Percentiles rank a stretch among this genome's conserved stretches.
These are phyloP conservation scores for Cherax quadricarinatus DNA, from an alignment of 1,140 invertebrate genomes.

Conservation along the genomic window DNA sequence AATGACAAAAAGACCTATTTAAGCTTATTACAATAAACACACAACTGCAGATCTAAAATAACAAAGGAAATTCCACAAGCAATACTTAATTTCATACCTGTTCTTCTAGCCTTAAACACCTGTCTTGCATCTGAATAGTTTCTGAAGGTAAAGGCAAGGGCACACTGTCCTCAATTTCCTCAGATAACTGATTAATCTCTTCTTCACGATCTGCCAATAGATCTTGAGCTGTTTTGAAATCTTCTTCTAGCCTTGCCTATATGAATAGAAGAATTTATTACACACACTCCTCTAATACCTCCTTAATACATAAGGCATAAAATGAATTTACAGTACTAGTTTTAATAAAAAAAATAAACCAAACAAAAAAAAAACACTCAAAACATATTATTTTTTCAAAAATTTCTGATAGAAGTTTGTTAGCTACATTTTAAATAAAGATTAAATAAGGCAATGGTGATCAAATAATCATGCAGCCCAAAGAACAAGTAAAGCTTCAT, in stretches of 20 bases:
- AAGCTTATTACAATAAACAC: no score
- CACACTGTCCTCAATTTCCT: conserved; percentile 45
- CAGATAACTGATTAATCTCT: conserved; percentile 37
- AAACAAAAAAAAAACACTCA: not conserved
- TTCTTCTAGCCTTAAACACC: conserved; percentile 17
- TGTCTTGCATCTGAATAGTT: conserved; percentile 23
- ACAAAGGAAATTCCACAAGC: no score
- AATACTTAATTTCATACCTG: conserved; percentile 14
- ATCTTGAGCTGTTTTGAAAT: conserved; percentile 47
- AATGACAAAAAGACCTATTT: no score
- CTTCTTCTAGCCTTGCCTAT: conserved; percentile 52
- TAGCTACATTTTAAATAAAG: no score
- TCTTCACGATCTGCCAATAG: conserved; percentile 47
- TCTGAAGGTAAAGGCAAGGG: conserved; percentile 23
- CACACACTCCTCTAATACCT: not conserved
- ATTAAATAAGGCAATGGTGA: no score
- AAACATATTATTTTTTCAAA: no score
- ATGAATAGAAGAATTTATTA: not conserved
- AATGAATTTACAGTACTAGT: not conserved
- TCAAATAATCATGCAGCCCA: no score
- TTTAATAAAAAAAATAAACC: not conserved
- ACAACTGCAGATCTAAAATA: no score
- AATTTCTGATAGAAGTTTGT: no score
- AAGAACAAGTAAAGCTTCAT: no score
- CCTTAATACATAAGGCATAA: not conserved